These are phyloP conservation scores for Bovichtus variegatus DNA, from an alignment of 2,797 vertebrate species.

Conservation along the genomic window DNA sequence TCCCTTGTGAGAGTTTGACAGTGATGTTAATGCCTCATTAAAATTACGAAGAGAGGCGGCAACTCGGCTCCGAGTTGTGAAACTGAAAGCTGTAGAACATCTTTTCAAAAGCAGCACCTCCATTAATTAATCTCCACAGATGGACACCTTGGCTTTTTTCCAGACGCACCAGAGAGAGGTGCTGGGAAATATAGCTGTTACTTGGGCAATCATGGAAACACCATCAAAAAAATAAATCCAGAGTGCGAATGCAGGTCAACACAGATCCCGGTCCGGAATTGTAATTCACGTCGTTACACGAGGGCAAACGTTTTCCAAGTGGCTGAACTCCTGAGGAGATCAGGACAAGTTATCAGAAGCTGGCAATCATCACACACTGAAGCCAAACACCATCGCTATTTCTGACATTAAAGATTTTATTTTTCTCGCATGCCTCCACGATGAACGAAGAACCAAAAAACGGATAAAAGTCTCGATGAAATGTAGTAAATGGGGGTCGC, in stretches of 20 bases:
- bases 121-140: constrained; percentile 70
- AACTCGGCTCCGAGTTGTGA: constrained; percentile 55
- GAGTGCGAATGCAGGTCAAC: constrained; percentile 25
- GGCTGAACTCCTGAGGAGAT: constrained; percentile 45
- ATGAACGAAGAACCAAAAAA: no score
- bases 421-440: no score
- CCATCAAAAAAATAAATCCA: constrained; percentile 24
- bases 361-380: constrained; percentile 45
- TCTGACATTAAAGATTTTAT: neutral
- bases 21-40: constrained; percentile 78
- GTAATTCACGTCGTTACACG: constrained; percentile 36
- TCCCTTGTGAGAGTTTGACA: constrained; percentile 64
- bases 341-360: constrained; percentile 43
- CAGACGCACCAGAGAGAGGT: constrained; percentile 35
- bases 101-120: constrained; percentile 54
- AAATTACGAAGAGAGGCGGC: constrained; percentile 56
- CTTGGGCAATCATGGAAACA: constrained; percentile 19
- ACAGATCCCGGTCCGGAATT: constrained; percentile 31
- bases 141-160: constrained; percentile 63
- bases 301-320: constrained; percentile 54
- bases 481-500: no score
- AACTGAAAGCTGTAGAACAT: constrained; percentile 50
- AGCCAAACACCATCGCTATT: constrained; percentile 17
- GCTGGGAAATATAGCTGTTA: constrained; percentile 35
- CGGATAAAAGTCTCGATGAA: no score